phyloP scores from a whole-genome alignment of 2,113 vertebrate genomes.

The Orycteropus afer region DNA sequence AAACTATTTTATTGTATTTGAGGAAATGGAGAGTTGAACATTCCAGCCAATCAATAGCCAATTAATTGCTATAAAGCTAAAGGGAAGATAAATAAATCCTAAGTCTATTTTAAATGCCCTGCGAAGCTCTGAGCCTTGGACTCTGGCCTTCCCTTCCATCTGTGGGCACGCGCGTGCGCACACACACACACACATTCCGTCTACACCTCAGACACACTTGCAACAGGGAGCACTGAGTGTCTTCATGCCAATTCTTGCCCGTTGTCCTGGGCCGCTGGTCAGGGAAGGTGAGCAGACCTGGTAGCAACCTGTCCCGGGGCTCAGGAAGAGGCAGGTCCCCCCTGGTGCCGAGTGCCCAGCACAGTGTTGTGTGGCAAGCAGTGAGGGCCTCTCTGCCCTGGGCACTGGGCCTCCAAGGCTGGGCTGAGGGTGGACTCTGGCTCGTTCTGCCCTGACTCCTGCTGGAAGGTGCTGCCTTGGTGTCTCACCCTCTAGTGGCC shows the following conservation, averaged over 20 bases:
- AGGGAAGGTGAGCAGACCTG: conserved; percentile 34
- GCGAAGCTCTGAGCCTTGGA: conserved; percentile 61
- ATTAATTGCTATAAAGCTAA: conserved; percentile 60
- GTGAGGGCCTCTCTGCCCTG: neutral
- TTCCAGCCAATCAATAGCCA: conserved; percentile 50
- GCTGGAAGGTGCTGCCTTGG: conserved; percentile 81
- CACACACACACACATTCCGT: neutral
- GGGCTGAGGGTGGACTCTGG: neutral
- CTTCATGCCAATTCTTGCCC: conserved; percentile 19
- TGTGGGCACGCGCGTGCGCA: rapidly evolving
- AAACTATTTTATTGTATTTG: conserved; percentile 73
- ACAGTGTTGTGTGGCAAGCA: neutral
- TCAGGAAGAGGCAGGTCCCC: conserved; percentile 13
- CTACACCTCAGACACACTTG: neutral
- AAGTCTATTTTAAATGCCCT: neutral
- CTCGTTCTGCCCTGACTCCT: conserved; percentile 61
- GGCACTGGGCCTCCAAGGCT: neutral
- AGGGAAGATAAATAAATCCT: conserved; percentile 57
- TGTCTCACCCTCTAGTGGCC: conserved; percentile 95
- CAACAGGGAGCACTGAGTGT: conserved; percentile 57
- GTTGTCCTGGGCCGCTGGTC: neutral
- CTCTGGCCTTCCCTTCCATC: conserved; percentile 13
- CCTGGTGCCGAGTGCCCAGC: neutral
- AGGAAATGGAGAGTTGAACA: conserved; percentile 41
- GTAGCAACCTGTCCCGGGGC: conserved; percentile 28